Evolutionary conservation across 2,797 vertebrate genomes (phyloP).

Genomic region (Phaenicophaeus curvirostris): DNA sequence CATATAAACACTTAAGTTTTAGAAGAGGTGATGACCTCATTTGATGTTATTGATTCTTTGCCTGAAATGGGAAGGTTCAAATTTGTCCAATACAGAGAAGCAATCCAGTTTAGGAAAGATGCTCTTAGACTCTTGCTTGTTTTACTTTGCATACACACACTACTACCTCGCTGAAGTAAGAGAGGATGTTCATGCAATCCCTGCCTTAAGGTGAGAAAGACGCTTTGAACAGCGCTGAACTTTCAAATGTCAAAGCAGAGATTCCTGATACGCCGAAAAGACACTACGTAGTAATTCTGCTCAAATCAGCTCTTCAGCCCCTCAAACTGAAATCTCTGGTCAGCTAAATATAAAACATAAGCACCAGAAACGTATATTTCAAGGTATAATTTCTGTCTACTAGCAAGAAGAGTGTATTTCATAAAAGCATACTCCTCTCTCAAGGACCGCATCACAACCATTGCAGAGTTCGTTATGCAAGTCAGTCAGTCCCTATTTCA

Average conservation of each 20-base stretch:
- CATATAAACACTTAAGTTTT: not conserved
- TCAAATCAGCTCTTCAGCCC: not conserved
- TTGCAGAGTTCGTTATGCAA: not conserved
- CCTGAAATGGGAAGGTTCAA: not conserved
- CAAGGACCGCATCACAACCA: not conserved
- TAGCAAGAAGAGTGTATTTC: not conserved
- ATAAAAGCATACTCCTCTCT: not conserved
- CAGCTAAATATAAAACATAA: not conserved
- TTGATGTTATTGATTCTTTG: not conserved
- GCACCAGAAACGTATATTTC: not conserved
- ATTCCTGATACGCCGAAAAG: not conserved
- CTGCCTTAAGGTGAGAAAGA: not conserved
- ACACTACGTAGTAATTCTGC: not conserved
- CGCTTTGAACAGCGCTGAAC: not conserved
- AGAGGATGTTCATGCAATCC: not conserved
- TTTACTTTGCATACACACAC: not conserved
- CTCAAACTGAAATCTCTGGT: not conserved
- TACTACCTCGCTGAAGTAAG: not conserved
- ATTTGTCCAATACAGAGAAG: not conserved
- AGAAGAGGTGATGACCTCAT: not conserved
- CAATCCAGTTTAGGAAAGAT: not conserved
- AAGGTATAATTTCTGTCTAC: not conserved
- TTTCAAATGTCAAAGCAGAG: not conserved
- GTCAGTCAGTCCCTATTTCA: not conserved
- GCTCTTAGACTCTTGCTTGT: not conserved